phyloP scores from a whole-genome alignment of 2,888 invertebrate genomes.

The Harpalus rufipes region DNA sequence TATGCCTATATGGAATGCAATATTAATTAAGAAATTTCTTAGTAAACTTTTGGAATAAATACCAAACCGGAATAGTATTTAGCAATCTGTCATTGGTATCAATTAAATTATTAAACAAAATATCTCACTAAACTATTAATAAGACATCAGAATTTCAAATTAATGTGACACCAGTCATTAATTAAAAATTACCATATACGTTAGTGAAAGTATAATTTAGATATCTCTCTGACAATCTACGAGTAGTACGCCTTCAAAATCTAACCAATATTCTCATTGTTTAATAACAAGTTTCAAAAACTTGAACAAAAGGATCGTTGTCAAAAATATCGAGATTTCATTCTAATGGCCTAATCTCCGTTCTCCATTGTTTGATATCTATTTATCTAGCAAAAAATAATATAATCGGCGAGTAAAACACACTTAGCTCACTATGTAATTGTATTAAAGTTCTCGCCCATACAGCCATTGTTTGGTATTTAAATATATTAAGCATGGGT shows the following conservation, averaged over 20 bases:
- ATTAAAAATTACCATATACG: constrained; percentile 54
- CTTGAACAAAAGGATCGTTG: constrained; percentile 30
- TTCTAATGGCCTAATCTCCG: constrained; percentile 32
- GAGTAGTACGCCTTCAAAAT: constrained; percentile 46
- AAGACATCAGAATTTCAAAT: constrained; percentile 54
- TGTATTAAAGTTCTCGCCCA: constrained; percentile 48
- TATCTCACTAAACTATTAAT: constrained; percentile 47
- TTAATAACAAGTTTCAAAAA: constrained; percentile 44
- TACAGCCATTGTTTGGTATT: constrained; percentile 39
- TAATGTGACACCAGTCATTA: constrained; percentile 52
- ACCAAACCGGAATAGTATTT: neutral
- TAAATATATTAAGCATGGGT: constrained; percentile 11
- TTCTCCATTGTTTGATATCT: constrained; percentile 55
- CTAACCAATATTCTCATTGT: constrained; percentile 40
- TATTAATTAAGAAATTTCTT: constrained; percentile 9
- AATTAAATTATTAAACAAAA: constrained; percentile 52
- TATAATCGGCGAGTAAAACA: constrained; percentile 36
- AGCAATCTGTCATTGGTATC: constrained; percentile 37
- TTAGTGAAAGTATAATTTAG: constrained; percentile 57
- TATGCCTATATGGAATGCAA: neutral
- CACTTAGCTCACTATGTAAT: constrained; percentile 32
- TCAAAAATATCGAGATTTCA: constrained; percentile 34
- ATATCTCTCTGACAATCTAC: constrained; percentile 24
- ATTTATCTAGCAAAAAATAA: constrained; percentile 49
- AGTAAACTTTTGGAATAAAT: neutral